These are phyloP conservation scores for Enteromius anoplus DNA, from an alignment of 2,797 vertebrate species.

Conservation along the genomic window DNA sequence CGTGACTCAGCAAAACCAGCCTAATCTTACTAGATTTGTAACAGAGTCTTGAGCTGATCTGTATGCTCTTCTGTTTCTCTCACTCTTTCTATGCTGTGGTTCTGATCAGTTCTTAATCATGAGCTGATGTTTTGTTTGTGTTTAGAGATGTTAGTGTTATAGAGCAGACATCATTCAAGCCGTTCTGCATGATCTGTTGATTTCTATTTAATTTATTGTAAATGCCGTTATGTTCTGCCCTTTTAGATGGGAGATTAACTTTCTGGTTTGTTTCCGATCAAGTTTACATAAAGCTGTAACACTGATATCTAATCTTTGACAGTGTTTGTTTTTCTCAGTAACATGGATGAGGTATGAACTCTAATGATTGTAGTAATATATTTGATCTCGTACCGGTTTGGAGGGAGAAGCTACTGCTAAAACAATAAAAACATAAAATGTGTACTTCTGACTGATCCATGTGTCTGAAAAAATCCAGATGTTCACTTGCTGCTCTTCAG, in stretches of 20 bases:
- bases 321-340: conserved; percentile 51
- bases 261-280: conserved; percentile 46
- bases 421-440: neutral
- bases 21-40: neutral
- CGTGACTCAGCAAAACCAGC: neutral
- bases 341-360: conserved; percentile 47
- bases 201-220: conserved; percentile 46
- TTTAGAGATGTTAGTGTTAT: neutral
- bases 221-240: conserved; percentile 50
- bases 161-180: neutral
- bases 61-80: neutral
- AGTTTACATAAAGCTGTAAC: conserved; percentile 60
- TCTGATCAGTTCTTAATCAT: neutral
- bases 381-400: neutral
- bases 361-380: neutral
- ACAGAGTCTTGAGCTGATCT: neutral
- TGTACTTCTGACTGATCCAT: neutral
- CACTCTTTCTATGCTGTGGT: neutral
- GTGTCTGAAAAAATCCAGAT: neutral
- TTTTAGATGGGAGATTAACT: neutral
- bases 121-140: neutral
- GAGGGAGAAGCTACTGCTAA: neutral
- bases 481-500: neutral
- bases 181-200: neutral
- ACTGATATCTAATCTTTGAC: conserved; percentile 48